These are phyloP conservation scores for Drosophila falleni DNA, from an alignment of 2,888 invertebrate genomes.

Conservation along the genomic window DNA sequence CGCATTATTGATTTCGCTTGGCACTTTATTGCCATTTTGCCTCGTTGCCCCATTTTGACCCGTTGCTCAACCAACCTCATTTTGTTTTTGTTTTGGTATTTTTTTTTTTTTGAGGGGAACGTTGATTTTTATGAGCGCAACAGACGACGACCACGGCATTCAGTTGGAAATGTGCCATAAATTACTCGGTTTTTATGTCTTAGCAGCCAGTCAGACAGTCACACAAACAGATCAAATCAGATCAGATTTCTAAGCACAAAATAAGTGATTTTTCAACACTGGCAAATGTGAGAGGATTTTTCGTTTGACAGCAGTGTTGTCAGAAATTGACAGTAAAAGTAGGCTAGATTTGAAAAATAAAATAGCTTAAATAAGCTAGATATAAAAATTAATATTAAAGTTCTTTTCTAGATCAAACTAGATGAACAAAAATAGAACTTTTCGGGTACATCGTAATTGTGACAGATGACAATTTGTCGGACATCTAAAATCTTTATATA, in stretches of 20 bases:
- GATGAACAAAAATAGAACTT: too few relatives aligned
- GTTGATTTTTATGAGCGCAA: constrained; percentile 64
- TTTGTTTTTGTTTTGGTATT: constrained; percentile 24
- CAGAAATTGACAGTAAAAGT: neutral
- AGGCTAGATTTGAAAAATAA: too few relatives aligned
- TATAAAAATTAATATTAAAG: neutral
- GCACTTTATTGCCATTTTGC: constrained; percentile 64
- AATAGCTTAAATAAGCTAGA: too few relatives aligned
- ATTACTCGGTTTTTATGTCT: constrained; percentile 73
- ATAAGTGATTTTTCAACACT: constrained; percentile 58
- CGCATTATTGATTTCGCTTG: constrained; percentile 61
- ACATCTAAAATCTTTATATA: too few relatives aligned
- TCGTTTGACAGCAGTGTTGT: constrained; percentile 6
- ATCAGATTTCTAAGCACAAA: constrained; percentile 49
- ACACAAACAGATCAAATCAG: constrained; percentile 62
- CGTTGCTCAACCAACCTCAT: constrained; percentile 20
- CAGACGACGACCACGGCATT: constrained; percentile 57
- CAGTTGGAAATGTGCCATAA: constrained; percentile 75
- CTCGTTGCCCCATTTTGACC: constrained; percentile 42
- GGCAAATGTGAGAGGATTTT: constrained; percentile 1
- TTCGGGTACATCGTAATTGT: too few relatives aligned
- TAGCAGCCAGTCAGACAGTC: constrained; percentile 56
- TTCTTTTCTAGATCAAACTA: too few relatives aligned
- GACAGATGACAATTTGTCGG: too few relatives aligned
- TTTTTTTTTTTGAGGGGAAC: constrained; percentile 7